phyloP scores from a whole-genome alignment of 2,113 vertebrate genomes.

The Eurystomus gularis region DNA sequence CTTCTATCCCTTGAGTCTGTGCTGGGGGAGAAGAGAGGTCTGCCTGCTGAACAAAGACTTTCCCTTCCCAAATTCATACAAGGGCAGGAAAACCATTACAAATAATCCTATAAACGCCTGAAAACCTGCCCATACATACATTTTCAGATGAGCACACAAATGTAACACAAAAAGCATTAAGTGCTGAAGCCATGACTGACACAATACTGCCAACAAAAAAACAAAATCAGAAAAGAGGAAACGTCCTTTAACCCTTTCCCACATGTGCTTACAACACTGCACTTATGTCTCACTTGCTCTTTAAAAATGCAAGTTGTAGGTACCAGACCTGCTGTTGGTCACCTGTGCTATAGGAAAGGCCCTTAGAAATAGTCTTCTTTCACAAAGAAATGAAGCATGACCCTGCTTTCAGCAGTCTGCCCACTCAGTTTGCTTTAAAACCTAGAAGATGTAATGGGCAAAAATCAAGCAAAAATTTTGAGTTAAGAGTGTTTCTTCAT shows the following conservation, averaged over 20 bases:
- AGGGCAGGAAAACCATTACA: background rate
- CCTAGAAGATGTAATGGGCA: background rate
- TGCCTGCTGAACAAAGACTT: background rate
- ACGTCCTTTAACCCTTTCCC: background rate
- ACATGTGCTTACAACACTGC: background rate
- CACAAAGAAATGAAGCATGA: background rate
- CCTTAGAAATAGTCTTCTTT: background rate
- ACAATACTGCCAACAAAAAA: background rate
- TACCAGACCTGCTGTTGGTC: accelerated
- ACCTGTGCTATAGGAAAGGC: background rate
- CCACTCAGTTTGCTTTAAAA: background rate
- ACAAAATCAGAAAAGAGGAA: background rate
- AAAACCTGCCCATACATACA: background rate
- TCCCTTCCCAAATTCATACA: background rate
- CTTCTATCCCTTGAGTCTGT: background rate
- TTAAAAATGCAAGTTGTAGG: background rate
- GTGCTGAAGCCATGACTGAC: background rate
- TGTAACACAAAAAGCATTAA: background rate
- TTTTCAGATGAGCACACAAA: background rate
- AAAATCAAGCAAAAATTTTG: background rate
- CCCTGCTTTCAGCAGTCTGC: background rate
- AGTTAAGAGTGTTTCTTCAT: background rate
- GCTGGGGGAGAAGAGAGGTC: background rate
- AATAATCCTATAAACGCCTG: background rate
- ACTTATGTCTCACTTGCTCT: accelerated